These are phyloP conservation scores for Chorisops tibialis DNA, from an alignment of 2,888 invertebrate species.

Conservation along the genomic window DNA sequence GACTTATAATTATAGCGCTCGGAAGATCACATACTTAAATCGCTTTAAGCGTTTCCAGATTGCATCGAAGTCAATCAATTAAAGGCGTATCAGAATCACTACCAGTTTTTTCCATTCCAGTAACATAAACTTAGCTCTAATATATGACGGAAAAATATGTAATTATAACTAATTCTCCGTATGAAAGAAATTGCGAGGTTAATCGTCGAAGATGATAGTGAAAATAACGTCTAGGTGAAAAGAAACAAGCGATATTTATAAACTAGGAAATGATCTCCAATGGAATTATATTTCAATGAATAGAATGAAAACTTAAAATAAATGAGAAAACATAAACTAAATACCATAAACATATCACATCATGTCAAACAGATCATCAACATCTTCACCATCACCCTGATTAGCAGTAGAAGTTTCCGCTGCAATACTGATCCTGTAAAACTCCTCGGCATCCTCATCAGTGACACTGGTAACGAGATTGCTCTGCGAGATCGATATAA, in stretches of 20 bases:
- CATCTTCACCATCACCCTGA: slow-evolving; percentile 6
- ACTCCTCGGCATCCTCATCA: slow-evolving; percentile 29
- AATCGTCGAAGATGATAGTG: too few relatives aligned
- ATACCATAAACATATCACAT: slow-evolving; percentile 19
- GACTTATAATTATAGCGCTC: slow-evolving; percentile 8
- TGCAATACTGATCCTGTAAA: slow-evolving; percentile 22
- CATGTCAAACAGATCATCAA: slow-evolving; percentile 32
- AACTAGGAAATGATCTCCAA: too few relatives aligned
- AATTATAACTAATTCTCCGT: too few relatives aligned
- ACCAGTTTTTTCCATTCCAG: too few relatives aligned
- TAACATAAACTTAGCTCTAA: too few relatives aligned
- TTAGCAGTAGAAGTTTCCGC: not conserved
- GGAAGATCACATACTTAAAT: not conserved
- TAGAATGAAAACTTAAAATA: too few relatives aligned
- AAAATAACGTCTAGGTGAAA: too few relatives aligned
- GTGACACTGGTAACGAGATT: slow-evolving; percentile 25
- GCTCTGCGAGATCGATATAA: slow-evolving; percentile 33
- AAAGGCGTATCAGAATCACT: too few relatives aligned
- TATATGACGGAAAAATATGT: too few relatives aligned
- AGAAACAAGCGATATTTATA: too few relatives aligned
- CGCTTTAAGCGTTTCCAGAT: not conserved
- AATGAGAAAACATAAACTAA: not conserved
- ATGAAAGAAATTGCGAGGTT: too few relatives aligned
- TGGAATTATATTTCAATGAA: too few relatives aligned
- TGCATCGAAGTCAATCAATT: slow-evolving; percentile 7